phyloP scores from a whole-genome alignment of 1,140 invertebrate genomes.

The Scaptodrosophila lebanonensis region DNA sequence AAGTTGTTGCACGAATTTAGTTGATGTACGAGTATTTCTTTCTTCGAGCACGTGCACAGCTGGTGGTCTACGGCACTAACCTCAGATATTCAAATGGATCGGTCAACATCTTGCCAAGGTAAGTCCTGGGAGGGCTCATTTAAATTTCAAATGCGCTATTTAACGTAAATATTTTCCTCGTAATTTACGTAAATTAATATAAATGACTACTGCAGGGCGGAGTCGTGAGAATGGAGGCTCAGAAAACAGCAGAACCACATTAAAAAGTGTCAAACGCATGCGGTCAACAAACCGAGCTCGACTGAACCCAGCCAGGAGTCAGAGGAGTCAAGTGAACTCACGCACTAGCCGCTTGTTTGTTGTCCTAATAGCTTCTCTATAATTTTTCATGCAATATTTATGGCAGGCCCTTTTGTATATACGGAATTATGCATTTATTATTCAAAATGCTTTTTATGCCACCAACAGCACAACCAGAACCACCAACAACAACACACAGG shows the following conservation, averaged over 20 bases:
- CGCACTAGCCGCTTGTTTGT: slow-evolving; percentile 46
- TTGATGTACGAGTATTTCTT: no score
- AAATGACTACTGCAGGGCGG: slow-evolving; percentile 43
- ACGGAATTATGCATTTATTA: slow-evolving; percentile 73
- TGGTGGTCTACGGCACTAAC: slow-evolving; percentile 33
- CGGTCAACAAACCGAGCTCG: background rate
- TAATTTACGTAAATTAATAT: slow-evolving; percentile 72
- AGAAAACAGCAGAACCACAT: slow-evolving; percentile 2
- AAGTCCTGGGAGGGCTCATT: slow-evolving; percentile 30
- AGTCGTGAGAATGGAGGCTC: background rate
- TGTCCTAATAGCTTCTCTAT: slow-evolving; percentile 74
- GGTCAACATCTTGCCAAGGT: slow-evolving; percentile 3
- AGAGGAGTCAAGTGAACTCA: slow-evolving; percentile 6
- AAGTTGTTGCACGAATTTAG: slow-evolving; percentile 38
- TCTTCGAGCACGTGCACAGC: slow-evolving; percentile 44
- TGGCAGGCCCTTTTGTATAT: slow-evolving; percentile 72
- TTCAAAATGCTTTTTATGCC: slow-evolving; percentile 56
- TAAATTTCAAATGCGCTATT: slow-evolving; percentile 70
- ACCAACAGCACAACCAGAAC: slow-evolving; percentile 15
- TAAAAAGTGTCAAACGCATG: slow-evolving; percentile 70
- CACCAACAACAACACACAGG: background rate
- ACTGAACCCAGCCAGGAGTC: background rate
- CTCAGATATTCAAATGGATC: background rate
- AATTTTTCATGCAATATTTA: slow-evolving; percentile 74
- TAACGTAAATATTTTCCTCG: slow-evolving; percentile 70